Percentiles rank a stretch among this genome's conserved stretches.
phyloP scores from a whole-genome alignment of 2,113 vertebrate species.

The Polyodon spathula region DNA sequence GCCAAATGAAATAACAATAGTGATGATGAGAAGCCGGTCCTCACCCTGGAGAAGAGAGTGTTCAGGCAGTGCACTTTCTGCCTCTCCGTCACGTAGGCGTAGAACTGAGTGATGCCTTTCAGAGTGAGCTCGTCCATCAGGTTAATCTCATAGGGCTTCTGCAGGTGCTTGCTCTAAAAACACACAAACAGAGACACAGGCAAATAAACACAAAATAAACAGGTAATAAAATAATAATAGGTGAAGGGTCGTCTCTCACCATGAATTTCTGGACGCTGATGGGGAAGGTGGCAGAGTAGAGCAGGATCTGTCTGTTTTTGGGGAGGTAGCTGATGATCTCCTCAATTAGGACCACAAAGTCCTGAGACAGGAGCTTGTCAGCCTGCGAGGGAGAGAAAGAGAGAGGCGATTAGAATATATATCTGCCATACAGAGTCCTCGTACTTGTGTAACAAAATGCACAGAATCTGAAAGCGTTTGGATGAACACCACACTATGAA shows the following conservation, averaged over 20 bases:
- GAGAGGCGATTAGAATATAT: neutral
- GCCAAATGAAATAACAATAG: too few species aligned
- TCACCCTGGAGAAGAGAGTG: conserved; percentile 66
- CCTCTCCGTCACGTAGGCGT: conserved; percentile 63
- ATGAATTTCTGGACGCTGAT: conserved; percentile 69
- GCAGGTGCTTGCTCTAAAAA: conserved; percentile 52
- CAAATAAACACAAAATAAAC: neutral
- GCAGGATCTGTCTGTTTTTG: conserved; percentile 62
- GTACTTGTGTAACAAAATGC: too few species aligned
- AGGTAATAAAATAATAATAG: too few species aligned
- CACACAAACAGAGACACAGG: neutral
- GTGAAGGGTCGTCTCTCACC: too few species aligned
- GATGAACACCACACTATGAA: too few species aligned
- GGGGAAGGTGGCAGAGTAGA: conserved; percentile 68
- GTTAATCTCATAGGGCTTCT: conserved; percentile 69
- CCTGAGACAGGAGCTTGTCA: conserved; percentile 69
- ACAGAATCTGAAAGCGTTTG: too few species aligned
- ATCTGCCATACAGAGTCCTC: neutral
- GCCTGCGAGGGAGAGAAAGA: conserved; percentile 38
- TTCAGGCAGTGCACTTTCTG: conserved; percentile 71
- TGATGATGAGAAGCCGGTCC: neutral
- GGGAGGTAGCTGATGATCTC: conserved; percentile 66
- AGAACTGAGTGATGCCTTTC: conserved; percentile 68
- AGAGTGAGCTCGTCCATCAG: conserved; percentile 71
- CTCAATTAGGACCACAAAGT: conserved; percentile 63